Conservation (phyloP, 1,140 invertebrate species). For the Cyclargus thomasi region DNA sequence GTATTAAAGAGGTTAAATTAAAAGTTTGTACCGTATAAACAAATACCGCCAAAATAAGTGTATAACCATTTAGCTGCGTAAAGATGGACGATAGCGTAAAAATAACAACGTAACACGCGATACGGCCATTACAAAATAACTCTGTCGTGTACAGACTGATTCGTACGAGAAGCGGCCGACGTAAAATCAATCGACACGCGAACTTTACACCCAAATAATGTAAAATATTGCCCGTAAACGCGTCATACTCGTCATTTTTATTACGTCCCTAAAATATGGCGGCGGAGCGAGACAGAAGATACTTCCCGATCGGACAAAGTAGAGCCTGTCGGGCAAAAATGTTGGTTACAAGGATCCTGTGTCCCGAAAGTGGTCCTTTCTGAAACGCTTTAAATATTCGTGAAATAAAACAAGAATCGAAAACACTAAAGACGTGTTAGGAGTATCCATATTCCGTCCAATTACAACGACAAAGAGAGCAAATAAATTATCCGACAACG, state of each 20-base stretch:
- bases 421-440: too few relatives aligned
- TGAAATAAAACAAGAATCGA: too few relatives aligned
- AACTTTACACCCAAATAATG: conserved; percentile 67
- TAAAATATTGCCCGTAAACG: conserved; percentile 72
- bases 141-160: conserved; percentile 56
- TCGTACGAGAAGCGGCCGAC: conserved; percentile 62
- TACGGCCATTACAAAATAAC: conserved; percentile 66
- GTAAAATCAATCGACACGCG: conserved; percentile 73
- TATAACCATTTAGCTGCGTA: conserved; percentile 22
- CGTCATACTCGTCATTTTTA: conserved; percentile 52
- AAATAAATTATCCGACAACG: neutral
- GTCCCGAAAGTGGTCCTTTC: too few relatives aligned
- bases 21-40: conserved; percentile 3
- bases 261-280: neutral
- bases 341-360: too few relatives aligned
- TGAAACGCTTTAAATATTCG: too few relatives aligned
- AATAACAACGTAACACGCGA: conserved; percentile 46
- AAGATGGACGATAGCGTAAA: conserved; percentile 32
- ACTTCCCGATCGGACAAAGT: conserved; percentile 30
- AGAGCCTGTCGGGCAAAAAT: neutral
- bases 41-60: conserved; percentile 19
- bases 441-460: neutral
- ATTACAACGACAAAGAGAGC: neutral
- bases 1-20: neutral
- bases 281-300: conserved; percentile 10